These are phyloP conservation scores for Aix galericulata DNA, from an alignment of 2,113 vertebrate genomes.

Conservation along the genomic window DNA sequence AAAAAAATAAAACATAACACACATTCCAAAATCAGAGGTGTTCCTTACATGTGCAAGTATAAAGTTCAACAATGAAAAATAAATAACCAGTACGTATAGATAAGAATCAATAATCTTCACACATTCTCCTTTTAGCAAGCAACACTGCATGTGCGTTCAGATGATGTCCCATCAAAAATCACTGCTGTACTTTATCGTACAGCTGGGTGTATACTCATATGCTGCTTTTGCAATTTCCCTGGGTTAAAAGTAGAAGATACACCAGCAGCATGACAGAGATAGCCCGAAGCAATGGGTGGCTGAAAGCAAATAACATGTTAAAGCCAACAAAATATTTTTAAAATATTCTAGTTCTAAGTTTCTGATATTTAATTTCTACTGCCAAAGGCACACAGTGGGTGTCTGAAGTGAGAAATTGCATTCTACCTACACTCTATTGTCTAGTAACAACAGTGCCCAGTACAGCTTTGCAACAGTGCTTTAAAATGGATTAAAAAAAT, in stretches of 20 bases:
- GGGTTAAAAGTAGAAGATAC: neutral
- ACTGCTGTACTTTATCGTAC: neutral
- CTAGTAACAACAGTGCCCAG: neutral
- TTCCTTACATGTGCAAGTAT: fast-evolving
- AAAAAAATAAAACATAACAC: neutral
- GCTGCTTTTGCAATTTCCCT: neutral
- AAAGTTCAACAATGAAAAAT: neutral
- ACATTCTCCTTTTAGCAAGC: neutral
- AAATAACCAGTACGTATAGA: neutral
- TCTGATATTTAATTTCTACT: constrained; percentile 19
- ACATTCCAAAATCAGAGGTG: neutral
- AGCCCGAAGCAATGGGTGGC: neutral
- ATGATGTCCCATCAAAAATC: neutral
- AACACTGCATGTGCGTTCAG: neutral
- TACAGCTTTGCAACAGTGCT: neutral
- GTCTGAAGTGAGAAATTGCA: neutral
- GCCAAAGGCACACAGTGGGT: neutral
- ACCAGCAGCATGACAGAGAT: neutral
- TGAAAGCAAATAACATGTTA: neutral
- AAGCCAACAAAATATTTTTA: neutral
- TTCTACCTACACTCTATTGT: neutral
- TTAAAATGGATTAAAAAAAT: neutral
- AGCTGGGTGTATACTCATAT: neutral
- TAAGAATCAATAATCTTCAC: neutral
- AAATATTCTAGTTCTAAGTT: neutral